Percentiles rank a stretch among this genome's conserved stretches.
These are phyloP conservation scores for Drosophila buzzatii DNA, from an alignment of 2,888 invertebrate genomes.

Conservation along the genomic window DNA sequence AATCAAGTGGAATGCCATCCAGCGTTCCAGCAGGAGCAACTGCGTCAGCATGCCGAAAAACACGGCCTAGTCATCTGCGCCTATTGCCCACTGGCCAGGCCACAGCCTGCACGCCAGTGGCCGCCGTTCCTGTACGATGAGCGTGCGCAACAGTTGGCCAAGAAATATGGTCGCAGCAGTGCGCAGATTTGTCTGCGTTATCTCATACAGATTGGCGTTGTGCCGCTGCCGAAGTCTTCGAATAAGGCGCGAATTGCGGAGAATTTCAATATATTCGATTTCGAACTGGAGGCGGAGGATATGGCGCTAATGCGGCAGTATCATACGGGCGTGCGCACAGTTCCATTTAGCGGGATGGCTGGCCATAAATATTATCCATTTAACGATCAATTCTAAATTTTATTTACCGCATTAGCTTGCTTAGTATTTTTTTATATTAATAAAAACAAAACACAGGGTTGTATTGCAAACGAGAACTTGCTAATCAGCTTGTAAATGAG, in stretches of 20 bases:
- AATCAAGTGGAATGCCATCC: slow-evolving; percentile 85
- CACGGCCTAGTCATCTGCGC: slow-evolving; percentile 89
- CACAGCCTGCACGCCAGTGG: slow-evolving; percentile 87
- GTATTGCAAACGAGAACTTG: slow-evolving; percentile 9
- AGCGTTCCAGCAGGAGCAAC: slow-evolving; percentile 85
- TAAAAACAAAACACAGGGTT: slow-evolving; percentile 38
- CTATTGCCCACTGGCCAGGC: slow-evolving; percentile 91
- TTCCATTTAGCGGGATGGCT: slow-evolving; percentile 82
- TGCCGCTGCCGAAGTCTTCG: slow-evolving; percentile 87
- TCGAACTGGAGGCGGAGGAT: slow-evolving; percentile 86
- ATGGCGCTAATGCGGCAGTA: slow-evolving; percentile 77
- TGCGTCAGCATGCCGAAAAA: slow-evolving; percentile 89
- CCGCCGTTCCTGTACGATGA: slow-evolving; percentile 84
- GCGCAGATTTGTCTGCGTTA: slow-evolving; percentile 89
- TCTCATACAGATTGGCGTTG: slow-evolving; percentile 86
- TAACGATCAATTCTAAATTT: slow-evolving; percentile 73
- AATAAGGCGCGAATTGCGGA: slow-evolving; percentile 86
- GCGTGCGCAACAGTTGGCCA: slow-evolving; percentile 86
- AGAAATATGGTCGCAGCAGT: slow-evolving; percentile 88
- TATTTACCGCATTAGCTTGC: slow-evolving; percentile 4
- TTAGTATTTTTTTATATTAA: slow-evolving; percentile 38
- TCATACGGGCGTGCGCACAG: slow-evolving; percentile 74
- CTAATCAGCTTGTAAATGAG: slow-evolving; percentile 48
- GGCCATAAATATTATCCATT: slow-evolving; percentile 83
- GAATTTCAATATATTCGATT: slow-evolving; percentile 88